Evolutionary conservation across 2,888 invertebrate species (phyloP), one percentile per base, ranked within the genome.

Genomic region (Linyphia triangularis): DNA sequence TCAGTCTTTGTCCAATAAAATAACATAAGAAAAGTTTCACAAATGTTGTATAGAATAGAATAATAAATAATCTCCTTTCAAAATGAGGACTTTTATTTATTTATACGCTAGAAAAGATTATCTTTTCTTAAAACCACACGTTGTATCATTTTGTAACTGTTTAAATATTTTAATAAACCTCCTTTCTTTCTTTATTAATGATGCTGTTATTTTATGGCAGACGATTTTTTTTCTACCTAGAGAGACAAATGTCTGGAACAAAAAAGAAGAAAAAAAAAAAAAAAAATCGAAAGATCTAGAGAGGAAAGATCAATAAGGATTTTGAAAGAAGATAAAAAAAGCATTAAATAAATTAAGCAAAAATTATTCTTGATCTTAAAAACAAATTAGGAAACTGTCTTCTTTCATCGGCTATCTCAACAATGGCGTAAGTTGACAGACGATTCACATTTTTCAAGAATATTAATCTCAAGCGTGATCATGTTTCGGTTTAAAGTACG

Each of bases 141-240:
- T n/a, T 24, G 6, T 37, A 77, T 33, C 61, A 77, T 61, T n/a
- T n/a, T 61, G 16, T 22, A 61, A 24, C 43, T 37, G 61, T 33
- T n/a, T 77, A 77, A 77, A 77, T 77, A 77, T 77, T 77, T 77
- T 77, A 77, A 77, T 77, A 61, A 77, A 59, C 61, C 30, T 4
- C 75, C 37, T 77, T 40, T 61, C 75, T 37, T 22, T 77, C 37
- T 37, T 22, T 61, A 77, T 77, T 77, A 77, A 77, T 61, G 75
- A 63, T 61, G 26, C 33, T 61, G 37, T 61, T 59, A 59, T 77
- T 40, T 24, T 37, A 19, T 26, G 6, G 16, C 61, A 24, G 19
- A 30, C 13, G 22, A 73, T 26, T 61, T 61, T 61, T 77, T 77
- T 40, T 22, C 61, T 40, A 40, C 43, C 1, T 43, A 57, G 22